Percentiles rank a stretch among this genome's conserved stretches.
phyloP scores from a whole-genome alignment of 1,140 invertebrate species.

The Hypothenemus hampei region DNA sequence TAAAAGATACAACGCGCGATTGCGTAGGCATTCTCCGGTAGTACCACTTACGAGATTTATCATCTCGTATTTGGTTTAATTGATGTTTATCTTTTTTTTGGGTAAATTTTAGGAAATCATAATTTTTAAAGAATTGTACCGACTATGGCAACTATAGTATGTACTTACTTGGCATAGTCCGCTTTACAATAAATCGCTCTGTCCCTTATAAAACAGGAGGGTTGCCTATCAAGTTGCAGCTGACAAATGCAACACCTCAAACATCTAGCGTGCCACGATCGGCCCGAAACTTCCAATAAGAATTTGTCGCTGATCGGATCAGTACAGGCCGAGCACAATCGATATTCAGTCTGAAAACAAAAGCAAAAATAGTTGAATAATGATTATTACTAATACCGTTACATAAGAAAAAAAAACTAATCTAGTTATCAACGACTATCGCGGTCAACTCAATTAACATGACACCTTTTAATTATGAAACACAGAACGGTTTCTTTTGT shows the following conservation, averaged over 20 bases:
- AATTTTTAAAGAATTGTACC: no score
- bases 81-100: no score
- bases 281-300: slow-evolving; percentile 74
- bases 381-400: no score
- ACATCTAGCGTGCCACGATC: slow-evolving; percentile 79
- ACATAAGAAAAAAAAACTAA: background rate
- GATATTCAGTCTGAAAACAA: slow-evolving; percentile 71
- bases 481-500: slow-evolving; percentile 18
- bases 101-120: no score
- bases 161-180: slow-evolving; percentile 82
- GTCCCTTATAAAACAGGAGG: slow-evolving; percentile 81
- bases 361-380: background rate
- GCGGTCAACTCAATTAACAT: background rate
- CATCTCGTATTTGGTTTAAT: no score
- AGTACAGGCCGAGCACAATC: slow-evolving; percentile 73
- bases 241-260: slow-evolving; percentile 81
- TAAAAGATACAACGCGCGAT: slow-evolving; percentile 37
- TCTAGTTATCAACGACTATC: background rate
- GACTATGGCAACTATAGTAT: background rate
- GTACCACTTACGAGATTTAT: background rate
- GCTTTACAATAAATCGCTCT: slow-evolving; percentile 82
- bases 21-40: slow-evolving; percentile 25
- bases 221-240: slow-evolving; percentile 73
- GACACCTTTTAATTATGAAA: slow-evolving; percentile 17
- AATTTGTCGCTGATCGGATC: slow-evolving; percentile 78